Evolutionary conservation across 2,113 vertebrate genomes (phyloP), one percentile per base, ranked within the genome.

Genomic region (Scolopax mira): DNA sequence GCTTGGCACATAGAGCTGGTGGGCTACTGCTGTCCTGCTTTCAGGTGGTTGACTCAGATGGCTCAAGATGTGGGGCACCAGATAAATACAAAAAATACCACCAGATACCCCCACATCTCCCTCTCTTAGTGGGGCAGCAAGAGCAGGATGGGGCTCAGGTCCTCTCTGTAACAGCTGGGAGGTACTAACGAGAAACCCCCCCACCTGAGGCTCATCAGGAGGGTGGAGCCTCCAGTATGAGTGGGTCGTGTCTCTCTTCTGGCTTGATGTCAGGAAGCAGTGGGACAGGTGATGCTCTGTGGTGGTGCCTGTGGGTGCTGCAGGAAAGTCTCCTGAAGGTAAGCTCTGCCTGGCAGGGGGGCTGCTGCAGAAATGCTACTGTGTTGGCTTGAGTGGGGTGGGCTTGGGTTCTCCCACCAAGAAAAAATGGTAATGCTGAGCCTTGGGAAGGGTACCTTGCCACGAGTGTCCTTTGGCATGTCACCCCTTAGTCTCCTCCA

Each of bases 371-470:
- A 28, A 64, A 1, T 18, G 5, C 18, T 4, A 11, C 49, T 21
- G 30, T 48, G 4, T 2, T 58, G 67, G 37, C 23, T 10, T 1
- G 1, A 3, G 5, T 39, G 33, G 54, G 30, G n/a, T 0, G 3
- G 48, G 11, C 18, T 71, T 75, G 78, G 39, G 11, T 22, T 42
- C 31, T 81, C 10, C 7, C 6, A 21, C 14, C 18, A 1, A 11
- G 55, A 3, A n/a, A 39, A 52, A 55, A 11, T 1, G 27, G 28
- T 10, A 41, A 1, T 3, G 15, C 19, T 91, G 79, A 44, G 51
- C 41, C 41, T 52, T 41, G 60, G 42, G 28, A 51, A 37, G 28
- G 30, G 10, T 18, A 5, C 11, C 4, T 8, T 0, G 3, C 2
- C 11, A 0, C 2, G 42, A 23, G 7, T 27, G 27, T 30, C 37